Evolutionary conservation across 1,140 invertebrate species (phyloP), one percentile per base, ranked within the genome.

Genomic region (Drosophila sproati): DNA sequence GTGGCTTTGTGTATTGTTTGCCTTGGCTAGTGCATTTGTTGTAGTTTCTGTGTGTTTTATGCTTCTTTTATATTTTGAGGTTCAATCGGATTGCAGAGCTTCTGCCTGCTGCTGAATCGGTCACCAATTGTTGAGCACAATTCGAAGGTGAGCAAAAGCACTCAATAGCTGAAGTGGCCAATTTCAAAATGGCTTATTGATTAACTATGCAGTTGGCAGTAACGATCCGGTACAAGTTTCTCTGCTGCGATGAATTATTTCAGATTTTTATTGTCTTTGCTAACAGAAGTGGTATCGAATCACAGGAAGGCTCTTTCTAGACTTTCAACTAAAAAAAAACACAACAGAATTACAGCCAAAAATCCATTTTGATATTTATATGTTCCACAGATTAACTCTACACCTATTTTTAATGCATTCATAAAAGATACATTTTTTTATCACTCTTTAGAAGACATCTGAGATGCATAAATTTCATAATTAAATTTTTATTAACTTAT

Each of bases 1-100:
- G 66, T 74, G 72, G 66, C 32, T 74, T 60, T 39, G 48, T 69
- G 56, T 39, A 59, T 62, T 75, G 66, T 51, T 50, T 34, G 59
- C 32, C 48, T 61, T 47, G 39, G 59, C 37, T 69, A 55, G 62
- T 68, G 71, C 35, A 57, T 69, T 62, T 74, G 35, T 62, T 56
- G 48, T 61, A 51, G 35, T 57, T 60, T 67, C 37, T 72, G 69
- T 69, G 43, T 69, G 7, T 61, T 43, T 57, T 57, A 20, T 20
- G 20, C 20, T 20, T 20, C 20, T 20, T 20, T 20, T 20, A 20
- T 20, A 35, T 37, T 64, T 50, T 57, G 29, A 31, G 28, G 52
- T n/a, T 72, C 28, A 57, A 71, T 71, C 63, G 68, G 48, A 59
- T 59, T 66, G 52, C 32, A 28, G 29, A 1, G 37, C 35, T 39